phyloP scores from a whole-genome alignment of 2,797 vertebrate genomes.

The Bucorvus abyssinicus region DNA sequence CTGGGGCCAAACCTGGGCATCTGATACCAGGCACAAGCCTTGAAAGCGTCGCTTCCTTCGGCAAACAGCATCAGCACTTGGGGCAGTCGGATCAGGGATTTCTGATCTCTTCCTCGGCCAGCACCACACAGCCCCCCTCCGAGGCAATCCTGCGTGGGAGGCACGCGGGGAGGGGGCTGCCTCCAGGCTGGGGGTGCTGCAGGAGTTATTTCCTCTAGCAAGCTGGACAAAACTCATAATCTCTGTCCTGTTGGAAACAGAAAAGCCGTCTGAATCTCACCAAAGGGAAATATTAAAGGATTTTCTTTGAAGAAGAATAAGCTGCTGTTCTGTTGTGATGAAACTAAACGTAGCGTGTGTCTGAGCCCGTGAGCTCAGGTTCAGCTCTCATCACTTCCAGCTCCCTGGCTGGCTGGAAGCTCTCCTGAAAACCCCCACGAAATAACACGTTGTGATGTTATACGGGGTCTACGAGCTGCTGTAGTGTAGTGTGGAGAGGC shows the following conservation, averaged over 20 bases:
- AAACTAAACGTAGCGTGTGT: not conserved
- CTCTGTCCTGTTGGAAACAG: not conserved
- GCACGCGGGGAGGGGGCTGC: rapidly evolving
- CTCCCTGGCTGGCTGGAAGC: not conserved
- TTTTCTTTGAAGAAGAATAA: not conserved
- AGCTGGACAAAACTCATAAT: not conserved
- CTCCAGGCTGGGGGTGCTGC: not conserved
- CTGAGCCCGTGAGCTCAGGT: not conserved
- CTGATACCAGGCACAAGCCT: not conserved
- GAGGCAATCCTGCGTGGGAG: rapidly evolving
- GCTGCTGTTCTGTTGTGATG: not conserved
- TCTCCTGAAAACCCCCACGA: not conserved
- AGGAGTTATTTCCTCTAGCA: not conserved
- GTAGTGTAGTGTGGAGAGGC: rapidly evolving
- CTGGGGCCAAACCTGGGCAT: not conserved
- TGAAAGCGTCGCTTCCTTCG: not conserved
- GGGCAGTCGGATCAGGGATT: not conserved
- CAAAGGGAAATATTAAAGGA: not conserved
- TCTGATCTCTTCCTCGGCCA: not conserved
- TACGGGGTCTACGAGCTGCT: not conserved
- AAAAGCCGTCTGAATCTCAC: not conserved
- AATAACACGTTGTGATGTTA: not conserved
- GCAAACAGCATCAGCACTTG: not conserved
- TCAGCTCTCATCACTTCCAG: not conserved
- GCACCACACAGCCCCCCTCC: rapidly evolving